Conservation (phyloP, 2,888 invertebrate species). For the Eretmocerus hayati region DNA sequence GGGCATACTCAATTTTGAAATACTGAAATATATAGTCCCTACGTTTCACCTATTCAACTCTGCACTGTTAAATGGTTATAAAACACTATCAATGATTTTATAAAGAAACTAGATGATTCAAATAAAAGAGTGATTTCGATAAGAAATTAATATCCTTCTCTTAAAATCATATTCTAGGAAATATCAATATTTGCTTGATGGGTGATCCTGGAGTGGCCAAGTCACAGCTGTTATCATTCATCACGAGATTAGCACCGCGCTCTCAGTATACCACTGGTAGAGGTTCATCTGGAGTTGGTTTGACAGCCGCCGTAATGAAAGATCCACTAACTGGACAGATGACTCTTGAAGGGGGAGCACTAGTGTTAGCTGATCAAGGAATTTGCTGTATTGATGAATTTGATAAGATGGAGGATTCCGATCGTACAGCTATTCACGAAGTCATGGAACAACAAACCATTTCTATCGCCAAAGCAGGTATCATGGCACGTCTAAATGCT, state of each 20-base stretch:
- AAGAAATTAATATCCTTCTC: too few species aligned
- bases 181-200: conserved; percentile 97
- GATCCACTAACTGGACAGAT: conserved; percentile 96
- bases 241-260: conserved; percentile 86
- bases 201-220: conserved; percentile 99
- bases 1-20: too few species aligned
- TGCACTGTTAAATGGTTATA: too few species aligned
- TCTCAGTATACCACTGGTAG: conserved; percentile 94
- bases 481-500: conserved; percentile 97
- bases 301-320: conserved; percentile 97
- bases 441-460: conserved; percentile 99
- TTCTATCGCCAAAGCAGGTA: conserved; percentile 98
- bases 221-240: conserved; percentile 91
- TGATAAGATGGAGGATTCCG: conserved; percentile 97
- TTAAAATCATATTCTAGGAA: conserved; percentile 58
- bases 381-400: conserved; percentile 99
- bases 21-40: too few species aligned
- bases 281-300: conserved; percentile 96
- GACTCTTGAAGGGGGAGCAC: conserved; percentile 93
- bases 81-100: too few species aligned
- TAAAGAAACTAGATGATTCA: too few species aligned
- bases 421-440: conserved; percentile 94
- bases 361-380: conserved; percentile 93
- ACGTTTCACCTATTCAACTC: too few species aligned
- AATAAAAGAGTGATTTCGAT: too few species aligned